Conservation (phyloP, 2,113 vertebrate species). For the Mellivora capensis region DNA sequence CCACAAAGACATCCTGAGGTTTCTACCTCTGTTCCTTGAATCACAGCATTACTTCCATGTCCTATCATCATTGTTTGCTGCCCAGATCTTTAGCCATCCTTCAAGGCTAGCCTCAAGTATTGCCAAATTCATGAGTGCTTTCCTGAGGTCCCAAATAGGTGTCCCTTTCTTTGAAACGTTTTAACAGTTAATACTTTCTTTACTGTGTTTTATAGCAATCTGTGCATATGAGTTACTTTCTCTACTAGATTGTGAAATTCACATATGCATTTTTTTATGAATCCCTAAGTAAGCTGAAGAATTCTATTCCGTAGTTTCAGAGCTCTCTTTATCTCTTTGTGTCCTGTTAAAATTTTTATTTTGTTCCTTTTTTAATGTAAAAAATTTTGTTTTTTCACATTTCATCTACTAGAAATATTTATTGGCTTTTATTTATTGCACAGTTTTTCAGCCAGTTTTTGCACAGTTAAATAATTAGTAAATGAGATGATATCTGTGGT, state of each 20-base stretch:
- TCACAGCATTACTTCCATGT: neutral
- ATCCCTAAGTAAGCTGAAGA: neutral
- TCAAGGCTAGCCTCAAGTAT: neutral
- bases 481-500: neutral
- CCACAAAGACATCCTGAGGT: neutral
- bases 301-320: neutral
- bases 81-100: neutral
- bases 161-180: neutral
- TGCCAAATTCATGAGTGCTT: neutral
- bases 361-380: neutral
- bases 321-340: neutral
- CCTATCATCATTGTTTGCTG: neutral
- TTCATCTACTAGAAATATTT: neutral
- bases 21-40: neutral
- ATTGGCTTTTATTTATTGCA: neutral
- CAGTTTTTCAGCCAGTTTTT: neutral
- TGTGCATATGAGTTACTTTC: neutral
- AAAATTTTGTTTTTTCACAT: neutral
- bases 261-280: neutral
- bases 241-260: neutral
- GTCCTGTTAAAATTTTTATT: neutral
- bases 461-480: neutral
- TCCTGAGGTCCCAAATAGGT: neutral
- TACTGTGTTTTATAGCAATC: neutral
- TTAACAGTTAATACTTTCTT: neutral